Conservation (phyloP, 2,888 invertebrate species). For the Drosophila nr. perissopoda region DNA sequence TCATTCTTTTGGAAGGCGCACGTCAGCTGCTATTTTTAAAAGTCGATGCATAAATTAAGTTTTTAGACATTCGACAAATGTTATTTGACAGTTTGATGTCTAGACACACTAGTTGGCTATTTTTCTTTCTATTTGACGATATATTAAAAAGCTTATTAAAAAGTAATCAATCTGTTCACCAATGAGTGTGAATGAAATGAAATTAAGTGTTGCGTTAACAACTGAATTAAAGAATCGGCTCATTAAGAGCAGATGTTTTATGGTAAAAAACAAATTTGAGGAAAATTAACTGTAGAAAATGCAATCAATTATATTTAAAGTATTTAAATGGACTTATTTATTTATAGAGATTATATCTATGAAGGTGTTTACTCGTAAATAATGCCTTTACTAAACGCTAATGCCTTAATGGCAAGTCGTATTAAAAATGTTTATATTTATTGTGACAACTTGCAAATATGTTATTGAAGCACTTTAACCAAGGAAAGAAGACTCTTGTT, state of each 20-base stretch:
- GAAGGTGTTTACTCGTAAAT: background rate
- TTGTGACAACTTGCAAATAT: background rate
- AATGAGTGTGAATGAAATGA: slow-evolving; percentile 21
- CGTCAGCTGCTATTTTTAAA: slow-evolving; percentile 61
- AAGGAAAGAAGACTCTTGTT: background rate
- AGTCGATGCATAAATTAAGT: slow-evolving; percentile 44
- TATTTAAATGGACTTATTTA: background rate
- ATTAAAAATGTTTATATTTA: background rate
- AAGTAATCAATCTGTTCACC: slow-evolving; percentile 55
- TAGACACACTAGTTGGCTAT: slow-evolving; percentile 36
- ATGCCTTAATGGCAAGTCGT: background rate
- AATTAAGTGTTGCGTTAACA: slow-evolving; percentile 11
- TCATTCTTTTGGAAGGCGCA: slow-evolving; percentile 1
- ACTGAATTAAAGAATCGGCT: background rate
- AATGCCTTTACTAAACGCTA: background rate
- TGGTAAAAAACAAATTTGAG: background rate
- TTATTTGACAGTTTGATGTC: slow-evolving; percentile 38
- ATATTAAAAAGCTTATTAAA: slow-evolving; percentile 58
- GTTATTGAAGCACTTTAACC: background rate
- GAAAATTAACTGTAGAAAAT: background rate
- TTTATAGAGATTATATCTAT: background rate
- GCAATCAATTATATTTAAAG: background rate
- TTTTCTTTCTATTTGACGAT: slow-evolving; percentile 13
- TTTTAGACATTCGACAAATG: slow-evolving; percentile 26
- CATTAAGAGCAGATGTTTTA: background rate